Evolutionary conservation across 2,888 invertebrate genomes (phyloP).

Genomic region (Andricus quercusramuli): DNA sequence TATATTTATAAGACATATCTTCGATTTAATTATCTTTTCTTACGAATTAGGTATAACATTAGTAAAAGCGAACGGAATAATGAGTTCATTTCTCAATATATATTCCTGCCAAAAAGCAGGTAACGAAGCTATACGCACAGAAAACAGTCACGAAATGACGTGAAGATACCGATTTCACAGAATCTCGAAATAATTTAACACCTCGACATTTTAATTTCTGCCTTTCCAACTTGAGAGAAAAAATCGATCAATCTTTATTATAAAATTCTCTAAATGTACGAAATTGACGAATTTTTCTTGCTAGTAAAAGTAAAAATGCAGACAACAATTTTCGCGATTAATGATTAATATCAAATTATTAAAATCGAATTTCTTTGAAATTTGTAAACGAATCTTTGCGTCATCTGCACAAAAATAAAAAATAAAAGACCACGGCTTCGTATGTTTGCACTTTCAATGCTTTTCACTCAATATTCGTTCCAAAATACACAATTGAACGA

Average conservation of each 20-base stretch:
- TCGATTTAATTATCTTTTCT: conserved; percentile 14
- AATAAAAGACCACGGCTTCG: conserved; percentile 37
- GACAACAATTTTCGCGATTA: not conserved
- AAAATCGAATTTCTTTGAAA: not conserved
- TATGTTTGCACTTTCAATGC: conserved; percentile 13
- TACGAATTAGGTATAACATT: not conserved
- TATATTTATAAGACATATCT: conserved; percentile 21
- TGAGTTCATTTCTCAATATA: not conserved
- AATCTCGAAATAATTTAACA: conserved; percentile 1
- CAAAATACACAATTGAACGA: not conserved
- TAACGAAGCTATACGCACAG: conserved; percentile 38
- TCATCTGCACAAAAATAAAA: conserved; percentile 32
- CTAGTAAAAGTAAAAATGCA: not conserved
- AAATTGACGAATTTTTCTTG: not conserved
- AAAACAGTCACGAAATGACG: conserved; percentile 31
- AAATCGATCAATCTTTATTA: not conserved
- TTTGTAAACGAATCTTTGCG: conserved; percentile 9
- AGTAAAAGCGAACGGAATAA: not conserved
- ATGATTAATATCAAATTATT: not conserved
- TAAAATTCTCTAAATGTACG: not conserved
- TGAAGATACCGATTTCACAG: conserved; percentile 13
- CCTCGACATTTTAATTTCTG: conserved; percentile 1
- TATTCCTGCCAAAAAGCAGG: conserved; percentile 14
- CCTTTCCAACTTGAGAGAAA: not conserved
- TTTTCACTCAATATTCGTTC: conserved; percentile 11